Evolutionary conservation across 2,797 vertebrate genomes (phyloP), one percentile per base, ranked within the genome.

Genomic region (Scleropages formosus): DNA sequence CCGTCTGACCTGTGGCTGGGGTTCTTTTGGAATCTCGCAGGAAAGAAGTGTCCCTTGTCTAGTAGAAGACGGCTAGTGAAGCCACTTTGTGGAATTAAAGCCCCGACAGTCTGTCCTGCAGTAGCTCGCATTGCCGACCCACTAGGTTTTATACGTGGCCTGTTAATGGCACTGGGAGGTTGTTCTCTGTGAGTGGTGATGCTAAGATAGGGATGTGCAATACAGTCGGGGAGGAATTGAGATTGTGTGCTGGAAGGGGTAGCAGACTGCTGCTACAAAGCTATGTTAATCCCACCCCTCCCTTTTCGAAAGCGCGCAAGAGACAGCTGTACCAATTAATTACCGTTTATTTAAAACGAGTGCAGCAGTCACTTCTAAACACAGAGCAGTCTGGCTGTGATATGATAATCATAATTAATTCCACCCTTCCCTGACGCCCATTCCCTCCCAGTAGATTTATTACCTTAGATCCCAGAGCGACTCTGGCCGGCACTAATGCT

Each of bases 351-450:
- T 72, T 79, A 75, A 75, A 84, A 83, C n/a, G 62, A 77, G 67
- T 22, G 64, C 69, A 70, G 65, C 60, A 66, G 47, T 64, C 22
- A 53, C 13, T 74, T 80, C 64, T 67, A 80, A 86, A 83, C 15
- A 3, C 77, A 31, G 77, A 70, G 68, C 77, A 69, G 31, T 27
- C 75, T 78, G 69, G 6, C 72, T 3, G 61, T 70, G 68, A 74
- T 3, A 67, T n/a, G 56, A 81, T 82, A 79, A 86, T 88, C 76
- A 58, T 83, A 72, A 84, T 90, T 86, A 88, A 86, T 88, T 87
- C 67, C 61, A 64, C 39, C n/a, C 73, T 9, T 53, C 73, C 61
- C 76, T 75, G 70, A 59, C 47, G 10, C 15, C 39, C 22, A 4
- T 44, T 39, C 26, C 20, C 74, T 75, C 74, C 69, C 24, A 16